Conservation (phyloP, 2,113 vertebrate genomes). For the Upupa epops region DNA sequence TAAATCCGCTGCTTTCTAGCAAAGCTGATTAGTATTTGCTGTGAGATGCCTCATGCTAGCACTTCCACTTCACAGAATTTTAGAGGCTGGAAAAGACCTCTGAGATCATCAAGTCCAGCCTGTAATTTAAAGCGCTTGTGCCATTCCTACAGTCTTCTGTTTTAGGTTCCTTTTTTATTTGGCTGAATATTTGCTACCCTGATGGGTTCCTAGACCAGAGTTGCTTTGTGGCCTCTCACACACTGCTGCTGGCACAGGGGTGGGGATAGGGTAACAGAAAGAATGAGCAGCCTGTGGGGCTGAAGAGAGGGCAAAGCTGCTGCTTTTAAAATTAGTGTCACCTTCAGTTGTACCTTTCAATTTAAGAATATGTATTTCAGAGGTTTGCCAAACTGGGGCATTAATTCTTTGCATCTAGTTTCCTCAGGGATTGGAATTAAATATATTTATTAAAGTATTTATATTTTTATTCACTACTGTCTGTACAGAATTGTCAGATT, state of each 20-base stretch:
- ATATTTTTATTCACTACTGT: neutral
- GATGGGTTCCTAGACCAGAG: neutral
- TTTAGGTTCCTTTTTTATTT: neutral
- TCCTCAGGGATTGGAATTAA: neutral
- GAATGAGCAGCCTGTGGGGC: neutral
- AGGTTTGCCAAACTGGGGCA: neutral
- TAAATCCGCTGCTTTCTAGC: neutral
- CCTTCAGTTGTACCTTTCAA: neutral
- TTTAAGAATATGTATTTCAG: neutral
- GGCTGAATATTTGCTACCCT: neutral
- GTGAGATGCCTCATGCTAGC: neutral
- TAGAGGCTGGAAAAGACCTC: no score
- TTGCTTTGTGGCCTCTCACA: neutral
- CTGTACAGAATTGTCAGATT: neutral
- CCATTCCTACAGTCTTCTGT: neutral
- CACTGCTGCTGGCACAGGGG: neutral
- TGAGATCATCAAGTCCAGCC: no score
- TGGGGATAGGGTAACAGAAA: neutral
- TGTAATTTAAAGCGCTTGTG: neutral
- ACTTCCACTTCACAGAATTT: no score
- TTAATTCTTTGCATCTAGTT: neutral
- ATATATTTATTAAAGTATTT: neutral
- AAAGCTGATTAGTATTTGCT: neutral
- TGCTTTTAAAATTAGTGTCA: neutral
- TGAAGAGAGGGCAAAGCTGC: neutral